These are phyloP conservation scores for Mythimna impura DNA, from an alignment of 2,888 invertebrate genomes.

Conservation along the genomic window DNA sequence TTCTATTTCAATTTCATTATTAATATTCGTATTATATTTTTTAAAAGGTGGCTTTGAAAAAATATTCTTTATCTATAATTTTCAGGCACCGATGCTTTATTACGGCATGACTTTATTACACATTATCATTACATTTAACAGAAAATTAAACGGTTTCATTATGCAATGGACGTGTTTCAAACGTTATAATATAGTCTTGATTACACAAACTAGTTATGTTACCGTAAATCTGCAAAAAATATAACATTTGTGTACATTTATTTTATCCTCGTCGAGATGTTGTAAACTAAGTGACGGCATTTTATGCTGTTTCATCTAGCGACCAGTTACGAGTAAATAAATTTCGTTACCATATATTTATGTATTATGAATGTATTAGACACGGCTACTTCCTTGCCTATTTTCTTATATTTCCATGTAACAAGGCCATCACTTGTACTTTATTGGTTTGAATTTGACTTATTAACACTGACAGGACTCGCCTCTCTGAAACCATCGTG, in stretches of 20 bases:
- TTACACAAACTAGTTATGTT: conserved; percentile 78
- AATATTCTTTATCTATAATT: conserved; percentile 82
- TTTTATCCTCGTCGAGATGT: conserved; percentile 77
- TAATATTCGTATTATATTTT: conserved; percentile 67
- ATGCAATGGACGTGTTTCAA: conserved; percentile 84
- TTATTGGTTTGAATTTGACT: conserved; percentile 76
- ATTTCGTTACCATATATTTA: conserved; percentile 70
- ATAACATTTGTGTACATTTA: conserved; percentile 83
- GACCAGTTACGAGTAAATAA: conserved; percentile 77
- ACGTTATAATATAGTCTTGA: conserved; percentile 76
- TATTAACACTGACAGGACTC: conserved; percentile 68
- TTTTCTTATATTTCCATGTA: conserved; percentile 78
- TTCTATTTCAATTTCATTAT: conserved; percentile 73
- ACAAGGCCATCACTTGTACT: conserved; percentile 89
- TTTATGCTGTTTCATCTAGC: conserved; percentile 82
- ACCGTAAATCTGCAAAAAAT: conserved; percentile 89
- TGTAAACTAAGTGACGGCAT: conserved; percentile 82
- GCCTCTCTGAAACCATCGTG: conserved; percentile 73
- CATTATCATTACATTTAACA: conserved; percentile 70
- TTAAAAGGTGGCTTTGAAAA: conserved; percentile 82
- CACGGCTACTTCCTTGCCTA: conserved; percentile 75
- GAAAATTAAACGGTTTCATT: conserved; percentile 75
- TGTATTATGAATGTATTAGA: conserved; percentile 74
- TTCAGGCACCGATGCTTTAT: conserved; percentile 86
- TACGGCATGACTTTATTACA: conserved; percentile 74